Percentiles rank a stretch among this genome's conserved stretches.
phyloP scores from a whole-genome alignment of 2,113 vertebrate genomes.

The Thomomys bottae region DNA sequence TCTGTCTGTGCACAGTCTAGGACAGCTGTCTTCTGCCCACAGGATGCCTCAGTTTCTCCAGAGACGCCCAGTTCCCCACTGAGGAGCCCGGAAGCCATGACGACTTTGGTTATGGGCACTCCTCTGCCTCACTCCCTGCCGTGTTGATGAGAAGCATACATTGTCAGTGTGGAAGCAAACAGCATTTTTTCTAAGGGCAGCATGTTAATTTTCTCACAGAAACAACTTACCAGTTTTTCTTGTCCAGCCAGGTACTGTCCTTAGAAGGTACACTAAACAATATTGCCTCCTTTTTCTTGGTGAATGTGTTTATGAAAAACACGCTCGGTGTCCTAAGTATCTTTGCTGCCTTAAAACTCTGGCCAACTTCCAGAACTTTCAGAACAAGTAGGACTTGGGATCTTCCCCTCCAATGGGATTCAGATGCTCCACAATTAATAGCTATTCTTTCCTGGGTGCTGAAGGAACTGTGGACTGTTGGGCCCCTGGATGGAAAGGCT shows the following conservation, averaged over 20 bases:
- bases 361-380: neutral
- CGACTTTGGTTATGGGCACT: constrained; percentile 88
- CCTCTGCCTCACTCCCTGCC: constrained; percentile 86
- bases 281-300: constrained; percentile 69
- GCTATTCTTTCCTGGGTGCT: neutral
- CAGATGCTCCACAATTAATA: neutral
- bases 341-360: constrained; percentile 39
- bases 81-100: constrained; percentile 85
- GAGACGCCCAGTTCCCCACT: constrained; percentile 85
- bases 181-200: constrained; percentile 90
- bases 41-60: constrained; percentile 81
- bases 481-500: neutral
- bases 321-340: constrained; percentile 51
- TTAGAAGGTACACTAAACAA: constrained; percentile 79
- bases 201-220: constrained; percentile 89
- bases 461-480: neutral
- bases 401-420: rapidly evolving
- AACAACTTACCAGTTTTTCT: constrained; percentile 89
- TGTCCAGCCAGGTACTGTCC: constrained; percentile 85
- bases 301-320: constrained; percentile 58
- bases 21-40: constrained; percentile 69
- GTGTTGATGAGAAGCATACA: constrained; percentile 92
- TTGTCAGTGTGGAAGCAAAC: constrained; percentile 88
- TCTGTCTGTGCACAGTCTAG: constrained; percentile 40
- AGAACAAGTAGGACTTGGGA: rapidly evolving